phyloP scores from a whole-genome alignment of 2,797 vertebrate genomes.

The Micrastur ruficollis region DNA sequence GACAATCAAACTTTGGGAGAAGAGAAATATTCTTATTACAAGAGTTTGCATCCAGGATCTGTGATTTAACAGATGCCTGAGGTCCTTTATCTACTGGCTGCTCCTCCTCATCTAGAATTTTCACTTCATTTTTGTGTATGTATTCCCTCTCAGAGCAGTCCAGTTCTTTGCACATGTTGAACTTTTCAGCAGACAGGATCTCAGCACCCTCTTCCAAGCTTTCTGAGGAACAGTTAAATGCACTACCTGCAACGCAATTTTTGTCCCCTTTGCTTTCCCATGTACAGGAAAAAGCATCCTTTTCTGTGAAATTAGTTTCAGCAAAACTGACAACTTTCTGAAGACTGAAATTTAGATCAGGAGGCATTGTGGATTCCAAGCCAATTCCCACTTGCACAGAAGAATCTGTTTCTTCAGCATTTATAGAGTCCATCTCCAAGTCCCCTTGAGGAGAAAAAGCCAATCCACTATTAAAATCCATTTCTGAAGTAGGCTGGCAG shows the following conservation, averaged over 20 bases:
- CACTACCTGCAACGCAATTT: not conserved
- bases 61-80: not conserved
- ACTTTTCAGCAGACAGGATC: not conserved
- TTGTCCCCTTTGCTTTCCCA: not conserved
- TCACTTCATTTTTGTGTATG: not conserved
- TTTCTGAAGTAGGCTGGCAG: not conserved
- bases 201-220: constrained; percentile 1
- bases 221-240: not conserved
- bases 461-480: not conserved
- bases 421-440: not conserved
- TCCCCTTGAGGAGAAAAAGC: not conserved
- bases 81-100: not conserved
- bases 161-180: not conserved
- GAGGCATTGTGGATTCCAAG: not conserved
- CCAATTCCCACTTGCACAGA: not conserved
- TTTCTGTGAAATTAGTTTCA: not conserved
- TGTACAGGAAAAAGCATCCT: not conserved
- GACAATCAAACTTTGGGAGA: not conserved
- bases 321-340: not conserved
- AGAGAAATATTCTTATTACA: not conserved
- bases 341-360: not conserved
- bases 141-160: not conserved
- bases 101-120: not conserved
- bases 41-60: not conserved
- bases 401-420: not conserved